Evolutionary conservation across 2,888 invertebrate genomes (phyloP), one percentile per base, ranked within the genome.

Genomic region (Notodonta dromedarius): DNA sequence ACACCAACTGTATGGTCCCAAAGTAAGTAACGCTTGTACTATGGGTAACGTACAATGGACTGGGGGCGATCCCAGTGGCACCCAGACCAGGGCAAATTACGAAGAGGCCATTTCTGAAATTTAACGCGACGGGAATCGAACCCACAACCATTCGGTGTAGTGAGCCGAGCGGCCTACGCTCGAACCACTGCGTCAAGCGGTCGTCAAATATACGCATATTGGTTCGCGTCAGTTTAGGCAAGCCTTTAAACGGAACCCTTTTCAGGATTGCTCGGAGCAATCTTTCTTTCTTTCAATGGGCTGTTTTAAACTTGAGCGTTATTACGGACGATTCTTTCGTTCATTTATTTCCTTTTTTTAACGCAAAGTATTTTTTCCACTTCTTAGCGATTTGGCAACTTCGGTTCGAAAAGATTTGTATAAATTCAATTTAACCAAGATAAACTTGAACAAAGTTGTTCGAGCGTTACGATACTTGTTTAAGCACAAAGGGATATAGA

Each of bases 201-300:
- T n/a, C n/a, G n/a, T n/a, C n/a, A n/a, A n/a, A n/a, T n/a, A n/a
- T n/a, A n/a, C 11, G 42, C 42, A 16, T 16, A 16, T 8, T 50
- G 9, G 16, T 16, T 50, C 9, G 14, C 14, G 9, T 50, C 46
- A 46, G 46, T n/a, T n/a, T n/a, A 1, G 5, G 11, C 5, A n/a
- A 46, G 1, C 13, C 7, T 59, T 62, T 53, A 52, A 57, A 57
- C 42, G 56, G 39, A 63, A 62, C 63, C 61, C 40, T 65, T 62
- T 60, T 9, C 39, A 39, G 57, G 12, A 59, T 63, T 39, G 39
- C 35, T 61, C 51, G 48, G 56, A 61, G 61, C 66, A 54, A 63
- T 67, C 46, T 65, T 70, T 66, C 48, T 63, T 61, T 63, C 35
- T 59, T 60, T 48, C 42, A 56, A 55, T 58, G 46, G 14, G 44